Evolutionary conservation across 2,113 vertebrate genomes (phyloP).

Genomic region (Chloroceryle aenea): DNA sequence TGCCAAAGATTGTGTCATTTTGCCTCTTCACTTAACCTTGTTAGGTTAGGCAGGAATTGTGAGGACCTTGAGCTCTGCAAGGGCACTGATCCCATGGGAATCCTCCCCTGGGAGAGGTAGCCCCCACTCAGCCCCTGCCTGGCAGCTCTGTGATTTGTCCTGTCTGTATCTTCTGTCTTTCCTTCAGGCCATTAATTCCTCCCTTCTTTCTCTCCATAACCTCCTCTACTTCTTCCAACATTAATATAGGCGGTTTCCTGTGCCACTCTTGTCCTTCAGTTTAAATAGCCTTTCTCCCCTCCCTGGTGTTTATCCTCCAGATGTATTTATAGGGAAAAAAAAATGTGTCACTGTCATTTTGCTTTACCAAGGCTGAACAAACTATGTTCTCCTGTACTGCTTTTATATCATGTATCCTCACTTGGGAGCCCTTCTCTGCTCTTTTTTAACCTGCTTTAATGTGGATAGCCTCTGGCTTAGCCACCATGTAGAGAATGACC

Average conservation of each 20-base stretch:
- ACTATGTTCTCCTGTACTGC: neutral
- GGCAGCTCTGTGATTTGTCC: neutral
- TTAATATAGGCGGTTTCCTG: neutral
- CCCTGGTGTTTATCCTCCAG: neutral
- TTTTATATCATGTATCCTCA: neutral
- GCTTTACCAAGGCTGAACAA: neutral
- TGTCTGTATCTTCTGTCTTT: neutral
- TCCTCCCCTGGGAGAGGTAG: neutral
- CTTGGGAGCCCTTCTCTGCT: neutral
- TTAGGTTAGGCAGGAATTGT: neutral
- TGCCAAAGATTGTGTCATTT: neutral
- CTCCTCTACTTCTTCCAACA: neutral
- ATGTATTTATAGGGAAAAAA: slow-evolving; percentile 29
- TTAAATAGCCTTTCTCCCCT: neutral
- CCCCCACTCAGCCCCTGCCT: neutral
- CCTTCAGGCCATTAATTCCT: neutral
- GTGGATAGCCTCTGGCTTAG: neutral
- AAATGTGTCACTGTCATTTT: neutral
- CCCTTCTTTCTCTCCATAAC: neutral
- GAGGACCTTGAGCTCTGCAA: neutral
- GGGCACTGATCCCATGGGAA: neutral
- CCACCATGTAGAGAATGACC: neutral
- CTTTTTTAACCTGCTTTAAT: neutral
- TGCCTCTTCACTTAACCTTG: neutral
- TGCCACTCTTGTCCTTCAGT: neutral